Evolutionary conservation across 2,113 vertebrate species (phyloP).

Genomic region (Morone saxatilis): DNA sequence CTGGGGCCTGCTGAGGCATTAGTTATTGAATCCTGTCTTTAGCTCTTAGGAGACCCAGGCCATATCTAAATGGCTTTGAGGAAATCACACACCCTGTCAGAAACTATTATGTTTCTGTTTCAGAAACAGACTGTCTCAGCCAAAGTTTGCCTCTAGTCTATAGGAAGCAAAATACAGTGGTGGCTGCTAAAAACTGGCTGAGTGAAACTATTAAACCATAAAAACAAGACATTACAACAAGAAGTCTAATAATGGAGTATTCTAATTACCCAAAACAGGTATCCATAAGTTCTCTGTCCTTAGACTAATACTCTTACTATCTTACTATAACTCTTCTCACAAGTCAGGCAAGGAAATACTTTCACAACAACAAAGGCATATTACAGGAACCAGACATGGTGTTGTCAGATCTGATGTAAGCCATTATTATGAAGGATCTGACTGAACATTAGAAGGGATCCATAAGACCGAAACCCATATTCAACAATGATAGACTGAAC

Average conservation of each 20-base stretch:
- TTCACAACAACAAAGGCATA: neutral
- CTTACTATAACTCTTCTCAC: neutral
- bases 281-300: neutral
- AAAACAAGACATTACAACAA: constrained; percentile 1
- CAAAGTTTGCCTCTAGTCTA: constrained; percentile 44
- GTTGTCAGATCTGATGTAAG: neutral
- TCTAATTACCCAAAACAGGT: constrained; percentile 3
- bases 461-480: constrained; percentile 7
- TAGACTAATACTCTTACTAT: neutral
- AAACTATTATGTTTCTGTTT: constrained; percentile 62
- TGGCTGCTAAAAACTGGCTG: constrained; percentile 10
- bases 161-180: neutral
- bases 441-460: neutral
- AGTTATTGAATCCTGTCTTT: constrained; percentile 78
- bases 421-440: neutral
- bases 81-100: constrained; percentile 77
- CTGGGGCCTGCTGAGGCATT: constrained; percentile 68
- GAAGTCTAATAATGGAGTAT: constrained; percentile 9
- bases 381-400: neutral
- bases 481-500: neutral
- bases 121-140: constrained; percentile 42
- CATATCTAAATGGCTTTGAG: constrained; percentile 75
- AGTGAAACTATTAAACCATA: no score
- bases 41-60: constrained; percentile 54
- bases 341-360: constrained; percentile 2